phyloP scores from a whole-genome alignment of 2,888 invertebrate genomes.

The Leistus spinibarbis region DNA sequence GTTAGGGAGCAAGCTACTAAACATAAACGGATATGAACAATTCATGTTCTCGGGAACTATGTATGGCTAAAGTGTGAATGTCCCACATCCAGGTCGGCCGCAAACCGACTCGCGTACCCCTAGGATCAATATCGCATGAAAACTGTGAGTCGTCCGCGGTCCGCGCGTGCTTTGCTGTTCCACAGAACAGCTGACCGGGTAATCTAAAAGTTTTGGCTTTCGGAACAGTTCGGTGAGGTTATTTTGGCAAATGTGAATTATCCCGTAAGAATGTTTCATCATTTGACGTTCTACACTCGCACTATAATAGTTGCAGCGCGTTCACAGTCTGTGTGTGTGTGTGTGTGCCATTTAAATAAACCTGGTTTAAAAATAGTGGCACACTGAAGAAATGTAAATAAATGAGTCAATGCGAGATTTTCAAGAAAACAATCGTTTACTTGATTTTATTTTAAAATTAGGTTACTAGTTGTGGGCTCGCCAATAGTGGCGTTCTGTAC shows the following conservation, averaged over 20 bases:
- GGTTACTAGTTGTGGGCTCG: too few relatives aligned
- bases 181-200: slow-evolving; percentile 22
- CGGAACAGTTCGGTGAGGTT: neutral
- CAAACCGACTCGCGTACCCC: slow-evolving; percentile 24
- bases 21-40: slow-evolving; percentile 30
- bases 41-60: slow-evolving; percentile 10
- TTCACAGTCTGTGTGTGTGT: neutral
- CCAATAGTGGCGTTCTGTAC: too few relatives aligned
- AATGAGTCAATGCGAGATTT: neutral
- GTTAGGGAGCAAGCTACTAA: neutral
- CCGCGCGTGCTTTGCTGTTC: neutral
- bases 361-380: neutral
- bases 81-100: slow-evolving; percentile 39
- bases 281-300: neutral
- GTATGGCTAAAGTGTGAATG: slow-evolving; percentile 30
- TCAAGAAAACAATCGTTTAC: neutral
- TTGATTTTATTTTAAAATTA: too few relatives aligned
- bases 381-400: neutral
- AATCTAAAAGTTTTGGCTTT: neutral
- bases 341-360: neutral
- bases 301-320: neutral
- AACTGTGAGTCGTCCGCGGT: neutral
- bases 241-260: neutral
- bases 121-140: slow-evolving; percentile 33
- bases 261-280: neutral